Conservation (phyloP, 2,888 invertebrate genomes). For the Gastracanthus pulcherrimus region DNA sequence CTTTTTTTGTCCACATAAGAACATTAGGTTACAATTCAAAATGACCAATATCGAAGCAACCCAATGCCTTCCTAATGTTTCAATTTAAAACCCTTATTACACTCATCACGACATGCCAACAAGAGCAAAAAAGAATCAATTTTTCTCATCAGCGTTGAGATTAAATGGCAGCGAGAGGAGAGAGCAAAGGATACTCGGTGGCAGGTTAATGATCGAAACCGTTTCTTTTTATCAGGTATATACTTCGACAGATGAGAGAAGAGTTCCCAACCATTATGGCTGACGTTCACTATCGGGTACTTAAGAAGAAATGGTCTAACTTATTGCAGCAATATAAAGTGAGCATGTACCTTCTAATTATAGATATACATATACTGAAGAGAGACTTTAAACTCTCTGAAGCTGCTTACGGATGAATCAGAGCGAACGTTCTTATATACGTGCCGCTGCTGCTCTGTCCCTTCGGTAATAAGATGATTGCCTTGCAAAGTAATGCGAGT, state of each 20-base stretch:
- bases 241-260: constrained; percentile 69
- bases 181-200: not conserved
- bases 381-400: not conserved
- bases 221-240: constrained; percentile 62
- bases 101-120: no score
- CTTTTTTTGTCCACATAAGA: no score
- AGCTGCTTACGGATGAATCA: not conserved
- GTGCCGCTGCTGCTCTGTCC: not conserved
- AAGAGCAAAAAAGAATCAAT: no score
- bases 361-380: not conserved
- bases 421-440: no score
- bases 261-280: constrained; percentile 71
- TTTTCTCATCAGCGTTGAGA: no score
- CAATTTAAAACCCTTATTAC: not conserved
- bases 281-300: constrained; percentile 70
- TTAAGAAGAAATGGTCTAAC: constrained; percentile 73
- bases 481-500: not conserved
- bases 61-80: no score
- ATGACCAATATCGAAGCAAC: no score
- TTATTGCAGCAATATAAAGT: constrained; percentile 72
- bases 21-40: no score
- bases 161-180: not conserved
- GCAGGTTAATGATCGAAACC: constrained; percentile 16
- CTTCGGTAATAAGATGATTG: constrained; percentile 19
- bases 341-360: constrained; percentile 51